Evolutionary conservation across 2,113 vertebrate species (phyloP), one percentile per base, ranked within the genome.

Genomic region (Circaetus cinerascens): DNA sequence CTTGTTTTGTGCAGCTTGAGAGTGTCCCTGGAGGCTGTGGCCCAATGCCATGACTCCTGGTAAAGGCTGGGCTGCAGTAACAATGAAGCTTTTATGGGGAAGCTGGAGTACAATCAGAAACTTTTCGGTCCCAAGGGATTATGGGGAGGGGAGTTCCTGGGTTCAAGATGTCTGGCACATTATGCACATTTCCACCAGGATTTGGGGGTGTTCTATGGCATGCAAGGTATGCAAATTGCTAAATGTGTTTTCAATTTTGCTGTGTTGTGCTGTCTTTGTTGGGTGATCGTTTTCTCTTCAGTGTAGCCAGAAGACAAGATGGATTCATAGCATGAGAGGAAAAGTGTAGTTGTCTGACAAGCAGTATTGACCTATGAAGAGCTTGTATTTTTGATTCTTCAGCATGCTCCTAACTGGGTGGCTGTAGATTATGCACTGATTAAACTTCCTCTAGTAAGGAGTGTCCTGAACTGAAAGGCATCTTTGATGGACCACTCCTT

Each of bases 141-240:
- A 95, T 97, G 96, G 96, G 96, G 95, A 95, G 91, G 93, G 97
- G 93, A 97, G 97, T 97, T 97, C 97, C 96, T 96, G 97, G 95
- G 95, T 97, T 97, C 90, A 91, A 97, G 93, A 96, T 97, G 96
- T 96, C 97, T 97, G 95, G 97, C 95, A 97, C 85, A 94, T 93
- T 89, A 72, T 95, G 89, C 79, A 90, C 95, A 96, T 95, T 93
- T 96, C 96, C 96, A 97, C 94, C 95, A 96, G 96, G 95, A 97
- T 97, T 95, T 97, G 93, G 94, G 96, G 97, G 90, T 94, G 95
- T 97, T 97, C 92, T 94, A 63, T 87, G 94, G 95, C 92, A 97
- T 34, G 91, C 85, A 93, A 96, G 95, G 94, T 96, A 97, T 96
- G 96, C 68, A 94, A 95, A 93, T 97, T 97, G 91, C 93, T 90